Evolutionary conservation across 2,888 invertebrate species (phyloP), one percentile per base, ranked within the genome.

Genomic region (Tetragonisca angustula): DNA sequence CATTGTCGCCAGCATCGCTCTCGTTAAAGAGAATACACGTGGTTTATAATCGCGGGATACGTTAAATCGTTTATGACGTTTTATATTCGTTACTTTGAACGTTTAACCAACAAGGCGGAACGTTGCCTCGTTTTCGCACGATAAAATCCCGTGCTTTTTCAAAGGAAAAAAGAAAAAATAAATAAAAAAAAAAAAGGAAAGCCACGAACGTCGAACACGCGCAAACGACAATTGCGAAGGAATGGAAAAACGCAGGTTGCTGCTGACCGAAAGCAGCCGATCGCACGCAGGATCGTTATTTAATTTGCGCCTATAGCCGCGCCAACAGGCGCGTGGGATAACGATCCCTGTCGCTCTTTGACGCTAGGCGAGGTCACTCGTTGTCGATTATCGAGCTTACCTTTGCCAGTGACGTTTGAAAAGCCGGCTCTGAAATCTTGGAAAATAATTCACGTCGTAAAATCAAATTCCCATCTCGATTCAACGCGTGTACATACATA

Each of bases 251-350:
- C 56, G 56, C 27, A 67, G 24, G 49, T 19, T 0, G 61, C 2
- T 52, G 43, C 17, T 19, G 65, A 61, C 61, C 67, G 68, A 78
- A 71, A 27, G 19, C 62, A 27, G 59, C 43, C 59, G 49, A 75
- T 70, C 49, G 65, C 64, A 71, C 71, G 59, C 64, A 50, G 61
- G 56, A 76, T 83, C 56, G 72, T 77, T 83, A 82, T 88, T 88
- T 88, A 88, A 86, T 88, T 88, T 76, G 68, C 75, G 83, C 76
- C 77, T 69, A 76, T 70, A 76, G 21, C 6, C 56, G 24, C n/a
- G 54, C 32, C 36, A 75, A 32, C 36, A 11, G 69, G 52, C 61
- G 56, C 24, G 69, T 19, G 27, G 27, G 19, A n/a, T 32, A 72
- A 72, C 71, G 68, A 56, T 81, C 49, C 27, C 43, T 61, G 27